Conservation (phyloP, 2,113 vertebrate genomes). For the Ochotona curzoniae region DNA sequence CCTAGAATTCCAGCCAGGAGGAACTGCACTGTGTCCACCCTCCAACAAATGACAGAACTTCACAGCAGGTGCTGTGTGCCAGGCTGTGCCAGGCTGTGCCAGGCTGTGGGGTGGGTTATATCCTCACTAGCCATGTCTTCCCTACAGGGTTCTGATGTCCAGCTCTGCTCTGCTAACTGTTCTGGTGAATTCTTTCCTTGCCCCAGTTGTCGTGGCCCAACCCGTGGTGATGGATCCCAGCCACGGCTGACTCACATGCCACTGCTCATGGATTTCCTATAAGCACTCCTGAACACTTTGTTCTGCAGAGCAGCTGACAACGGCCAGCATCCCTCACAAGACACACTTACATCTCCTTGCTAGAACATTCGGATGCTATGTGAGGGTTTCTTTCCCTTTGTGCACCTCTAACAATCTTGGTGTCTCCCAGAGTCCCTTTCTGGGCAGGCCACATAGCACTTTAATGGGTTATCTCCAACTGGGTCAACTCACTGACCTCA, state of each 20-base stretch:
- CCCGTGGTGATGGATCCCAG: background rate
- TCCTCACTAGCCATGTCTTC: no score
- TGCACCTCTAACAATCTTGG: background rate
- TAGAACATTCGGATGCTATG: background rate
- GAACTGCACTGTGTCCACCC: background rate
- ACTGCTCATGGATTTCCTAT: background rate
- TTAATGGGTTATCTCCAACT: background rate
- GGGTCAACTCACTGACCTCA: background rate
- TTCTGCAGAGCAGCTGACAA: background rate
- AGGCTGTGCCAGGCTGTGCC: constrained; percentile 14
- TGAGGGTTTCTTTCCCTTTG: background rate
- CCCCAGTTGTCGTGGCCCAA: no score
- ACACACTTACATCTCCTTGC: background rate
- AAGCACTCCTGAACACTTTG: background rate
- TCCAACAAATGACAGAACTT: background rate
- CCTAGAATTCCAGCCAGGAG: background rate
- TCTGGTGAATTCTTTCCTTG: no score
- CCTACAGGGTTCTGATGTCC: background rate
- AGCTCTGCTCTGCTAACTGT: background rate
- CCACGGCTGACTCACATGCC: background rate
- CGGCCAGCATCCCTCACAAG: background rate
- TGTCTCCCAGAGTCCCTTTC: background rate
- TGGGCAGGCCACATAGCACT: background rate
- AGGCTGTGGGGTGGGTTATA: no score
- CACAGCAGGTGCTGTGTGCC: background rate